Conservation (phyloP, 2,888 invertebrate species). For the Chaetogeoica ovagalla region DNA sequence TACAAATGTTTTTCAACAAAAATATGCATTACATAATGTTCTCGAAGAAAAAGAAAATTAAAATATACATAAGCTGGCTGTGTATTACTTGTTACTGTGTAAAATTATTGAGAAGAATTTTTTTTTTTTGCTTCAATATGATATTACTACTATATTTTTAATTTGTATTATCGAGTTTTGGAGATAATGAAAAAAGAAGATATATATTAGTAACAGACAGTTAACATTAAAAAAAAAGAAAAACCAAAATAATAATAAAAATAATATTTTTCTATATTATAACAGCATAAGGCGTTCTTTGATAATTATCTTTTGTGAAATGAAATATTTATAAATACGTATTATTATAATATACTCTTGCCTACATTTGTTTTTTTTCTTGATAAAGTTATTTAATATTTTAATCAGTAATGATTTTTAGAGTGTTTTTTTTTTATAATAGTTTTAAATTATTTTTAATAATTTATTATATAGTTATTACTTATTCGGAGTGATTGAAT, state of each 20-base stretch:
- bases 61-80: slow-evolving; percentile 32
- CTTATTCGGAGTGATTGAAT: slow-evolving; percentile 34
- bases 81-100: slow-evolving; percentile 34
- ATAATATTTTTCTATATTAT: slow-evolving; percentile 39
- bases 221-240: background rate
- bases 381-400: slow-evolving; percentile 47
- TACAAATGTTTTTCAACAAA: slow-evolving; percentile 28
- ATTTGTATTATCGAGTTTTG: slow-evolving; percentile 1
- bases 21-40: background rate
- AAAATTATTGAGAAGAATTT: background rate
- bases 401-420: slow-evolving; percentile 47
- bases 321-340: slow-evolving; percentile 12
- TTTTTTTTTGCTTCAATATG: background rate
- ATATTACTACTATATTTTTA: slow-evolving; percentile 10
- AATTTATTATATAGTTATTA: slow-evolving; percentile 48
- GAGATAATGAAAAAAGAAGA: no score
- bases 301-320: slow-evolving; percentile 19
- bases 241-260: background rate
- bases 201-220: background rate
- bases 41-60: slow-evolving; percentile 21
- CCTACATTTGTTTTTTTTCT: slow-evolving; percentile 32
- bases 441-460: slow-evolving; percentile 51
- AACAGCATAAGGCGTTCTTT: slow-evolving; percentile 26
- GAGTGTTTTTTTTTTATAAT: slow-evolving; percentile 42
- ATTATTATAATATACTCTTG: slow-evolving; percentile 33